Percentiles rank a stretch among this genome's conserved stretches.
Evolutionary conservation across 2,797 vertebrate genomes (phyloP).

Genomic region (Sebastes diploproa): DNA sequence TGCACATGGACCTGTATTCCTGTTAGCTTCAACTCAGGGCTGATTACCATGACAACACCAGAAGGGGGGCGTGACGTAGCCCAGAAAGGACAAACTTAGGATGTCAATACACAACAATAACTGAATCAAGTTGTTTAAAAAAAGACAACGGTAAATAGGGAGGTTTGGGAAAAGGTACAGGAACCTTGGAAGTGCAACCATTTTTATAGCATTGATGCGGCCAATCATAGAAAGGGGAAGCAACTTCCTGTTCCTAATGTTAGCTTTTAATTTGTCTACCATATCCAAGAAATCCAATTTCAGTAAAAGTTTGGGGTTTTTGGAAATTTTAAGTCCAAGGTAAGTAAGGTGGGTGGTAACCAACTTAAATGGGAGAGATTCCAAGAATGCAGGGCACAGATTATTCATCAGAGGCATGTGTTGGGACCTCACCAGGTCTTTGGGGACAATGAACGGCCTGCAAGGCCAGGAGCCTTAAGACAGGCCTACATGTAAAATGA

Average conservation of each 20-base stretch:
- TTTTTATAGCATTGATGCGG: not conserved
- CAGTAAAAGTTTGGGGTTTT: not conserved
- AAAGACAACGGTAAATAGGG: not conserved
- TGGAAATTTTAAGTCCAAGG: not conserved
- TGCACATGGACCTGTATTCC: no score
- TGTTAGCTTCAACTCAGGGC: no score
- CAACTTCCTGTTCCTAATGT: not conserved
- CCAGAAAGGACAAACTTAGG: no score
- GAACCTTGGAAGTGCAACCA: not conserved
- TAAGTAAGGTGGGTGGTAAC: not conserved
- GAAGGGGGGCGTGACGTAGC: no score
- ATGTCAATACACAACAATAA: no score
- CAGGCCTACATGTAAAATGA: no score
- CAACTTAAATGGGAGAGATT: not conserved
- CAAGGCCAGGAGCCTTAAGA: no score
- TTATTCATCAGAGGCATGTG: not conserved
- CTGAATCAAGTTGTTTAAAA: not conserved
- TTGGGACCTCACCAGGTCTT: no score
- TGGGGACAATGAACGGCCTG: no score
- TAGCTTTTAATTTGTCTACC: not conserved
- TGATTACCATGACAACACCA: no score
- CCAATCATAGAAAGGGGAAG: not conserved
- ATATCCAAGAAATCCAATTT: not conserved
- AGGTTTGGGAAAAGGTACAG: slow-evolving; percentile 8
- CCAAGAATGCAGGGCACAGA: not conserved